Base-by-base conservation (phyloP, 2,888 invertebrate genomes). In the Nipponacmea schrenckii region DNA sequence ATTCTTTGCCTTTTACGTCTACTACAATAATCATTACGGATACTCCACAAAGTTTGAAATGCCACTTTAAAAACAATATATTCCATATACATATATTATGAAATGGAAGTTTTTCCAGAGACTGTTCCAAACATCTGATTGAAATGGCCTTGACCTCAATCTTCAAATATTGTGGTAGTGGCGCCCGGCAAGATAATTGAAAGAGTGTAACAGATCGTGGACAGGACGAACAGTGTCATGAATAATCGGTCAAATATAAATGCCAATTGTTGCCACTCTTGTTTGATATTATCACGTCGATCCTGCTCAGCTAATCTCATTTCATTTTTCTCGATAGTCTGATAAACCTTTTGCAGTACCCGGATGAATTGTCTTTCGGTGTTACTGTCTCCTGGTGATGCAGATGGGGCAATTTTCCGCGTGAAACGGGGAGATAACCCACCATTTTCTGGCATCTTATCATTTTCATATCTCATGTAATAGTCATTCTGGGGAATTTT, bases 261-360 rank as follows among this genome's bases (percentile, higher is more conserved):
- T 0, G 96, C 95, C 74, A 87, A 83, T 73, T 87, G 88, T 75
- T 88, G 87, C 96, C 96, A 96, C 87, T 96, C 96, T 70, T 94
- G 90, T 84, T 94, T 94, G 74, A 94, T 93, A 67, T 93, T 91
- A 83, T 96, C 95, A 69, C 93, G 91, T 68, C 93, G 91, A 85
- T 95, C 95, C 86, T 93, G 94, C 81, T 95, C 94, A 0, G 93
- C 92, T 10, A 95, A 91, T 5, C 96, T 91, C 83, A 93, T 92
- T 87, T 89, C 95, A 89, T 94, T 95, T 67, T 92, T 90, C 81
- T 95, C 95, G 74, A 95, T 94, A 5, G 94, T 94, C 77, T 92
- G 91, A 86, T 93, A 92, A 46, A 94, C 92, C 86, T 92, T 92
- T 81, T 91, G 93, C 89, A 92, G 92, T 84, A 93, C 94, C 79